Evolutionary conservation across 2,797 vertebrate species (phyloP).

Genomic region (Cheirogaleus major): DNA sequence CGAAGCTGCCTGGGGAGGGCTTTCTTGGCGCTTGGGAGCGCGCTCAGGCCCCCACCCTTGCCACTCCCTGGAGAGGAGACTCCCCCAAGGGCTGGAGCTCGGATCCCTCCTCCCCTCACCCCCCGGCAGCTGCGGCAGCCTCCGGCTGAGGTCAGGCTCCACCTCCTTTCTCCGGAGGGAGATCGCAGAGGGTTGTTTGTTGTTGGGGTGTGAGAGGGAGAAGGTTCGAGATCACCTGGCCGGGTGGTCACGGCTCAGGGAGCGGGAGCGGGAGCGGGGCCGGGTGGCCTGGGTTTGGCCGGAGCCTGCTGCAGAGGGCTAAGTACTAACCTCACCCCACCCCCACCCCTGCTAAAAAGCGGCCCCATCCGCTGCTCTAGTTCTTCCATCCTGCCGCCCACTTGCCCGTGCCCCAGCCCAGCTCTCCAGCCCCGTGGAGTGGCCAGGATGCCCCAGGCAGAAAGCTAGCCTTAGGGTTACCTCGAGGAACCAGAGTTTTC

Average conservation of each 20-base stretch:
- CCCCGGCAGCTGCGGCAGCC: slow-evolving; percentile 68
- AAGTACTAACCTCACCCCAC: background rate
- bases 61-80: slow-evolving; percentile 56
- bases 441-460: background rate
- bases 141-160: slow-evolving; percentile 76
- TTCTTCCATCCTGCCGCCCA: background rate
- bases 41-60: slow-evolving; percentile 35
- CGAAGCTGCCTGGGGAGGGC: background rate
- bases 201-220: slow-evolving; percentile 75
- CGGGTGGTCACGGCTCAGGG: slow-evolving; percentile 42
- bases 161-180: slow-evolving; percentile 74
- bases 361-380: background rate
- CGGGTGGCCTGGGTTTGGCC: background rate
- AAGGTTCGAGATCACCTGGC: slow-evolving; percentile 80
- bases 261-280: background rate
- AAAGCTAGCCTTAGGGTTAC: background rate
- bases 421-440: background rate
- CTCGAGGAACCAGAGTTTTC: background rate
- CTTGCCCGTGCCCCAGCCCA: background rate
- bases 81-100: slow-evolving; percentile 34
- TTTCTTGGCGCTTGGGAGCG: background rate
- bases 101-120: background rate
- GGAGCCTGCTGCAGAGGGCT: background rate
- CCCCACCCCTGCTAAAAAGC: background rate
- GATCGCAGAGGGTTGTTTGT: slow-evolving; percentile 70